Evolutionary conservation across 2,113 vertebrate genomes (phyloP), one percentile per base, ranked within the genome.

Genomic region (Platysteira castanea): DNA sequence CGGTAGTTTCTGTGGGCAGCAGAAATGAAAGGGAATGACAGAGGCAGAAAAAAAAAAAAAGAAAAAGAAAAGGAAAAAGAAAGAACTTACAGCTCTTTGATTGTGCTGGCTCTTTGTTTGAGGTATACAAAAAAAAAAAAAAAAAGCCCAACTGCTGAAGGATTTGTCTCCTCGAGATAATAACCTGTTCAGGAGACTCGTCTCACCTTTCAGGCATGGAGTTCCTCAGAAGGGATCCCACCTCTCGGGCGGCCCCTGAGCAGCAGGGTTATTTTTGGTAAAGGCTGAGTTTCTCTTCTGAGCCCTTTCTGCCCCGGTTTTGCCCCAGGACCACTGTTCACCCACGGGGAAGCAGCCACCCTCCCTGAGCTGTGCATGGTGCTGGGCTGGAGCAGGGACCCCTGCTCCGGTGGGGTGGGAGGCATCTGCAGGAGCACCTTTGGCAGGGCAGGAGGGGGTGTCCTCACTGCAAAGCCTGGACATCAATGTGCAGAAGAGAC

Each of bases 21-120:
- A 97, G 71, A 74, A 97, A 90, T 97, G 97, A 97, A 98, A 98
- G 76, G 82, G 91, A 97, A 97, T 21, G 64, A 86, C 50, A 80
- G 88, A 92, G 74, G 67, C 64, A 94, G 90, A 1, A 27, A 39
- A n/a, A 42, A 70, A 70, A 77, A 49, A 42, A 15, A 41, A 31
- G 24, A 35, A 10, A 41, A 59, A 85, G 57, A 65, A 54, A 27
- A 42, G 59, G n/a, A 59, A 44, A 73, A 61, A 87, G 44, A 67
- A 60, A 89, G 87, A 95, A 96, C 79, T 91, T 90, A 56, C 21
- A 84, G 75, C 57, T 90, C 96, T 97, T 97, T 97, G 96, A 95
- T 97, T 96, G 67, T 46, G 41, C 86, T 90, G 63, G 49, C 49
- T 87, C 57, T 97, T 96, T 97, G 90, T 93, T 67, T 87, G 96